These are phyloP conservation scores for Temnothorax curvispinosus DNA, from an alignment of 1,140 invertebrate genomes.

Conservation along the genomic window DNA sequence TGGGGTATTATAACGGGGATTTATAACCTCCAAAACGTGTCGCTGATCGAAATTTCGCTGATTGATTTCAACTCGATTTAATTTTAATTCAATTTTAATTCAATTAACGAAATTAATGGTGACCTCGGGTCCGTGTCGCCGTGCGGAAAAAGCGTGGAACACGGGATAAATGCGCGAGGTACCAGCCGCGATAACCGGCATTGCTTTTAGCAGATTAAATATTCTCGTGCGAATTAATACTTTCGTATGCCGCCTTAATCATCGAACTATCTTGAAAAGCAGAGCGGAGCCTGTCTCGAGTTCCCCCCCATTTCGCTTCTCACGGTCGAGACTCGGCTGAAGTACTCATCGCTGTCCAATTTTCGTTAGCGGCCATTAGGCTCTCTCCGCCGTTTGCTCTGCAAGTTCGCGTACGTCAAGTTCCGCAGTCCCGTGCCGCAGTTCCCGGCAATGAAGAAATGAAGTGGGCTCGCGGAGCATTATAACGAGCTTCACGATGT, in stretches of 20 bases:
- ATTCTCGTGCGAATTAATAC: conserved; percentile 28
- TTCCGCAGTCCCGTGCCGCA: conserved; percentile 53
- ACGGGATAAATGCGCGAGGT: neutral
- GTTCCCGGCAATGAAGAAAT: conserved; percentile 67
- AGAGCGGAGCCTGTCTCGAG: neutral
- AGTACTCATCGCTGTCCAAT: conserved; percentile 69
- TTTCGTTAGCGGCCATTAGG: conserved; percentile 71
- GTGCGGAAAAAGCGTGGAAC: neutral
- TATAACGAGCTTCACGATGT: conserved; percentile 78
- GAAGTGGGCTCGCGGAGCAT: conserved; percentile 69
- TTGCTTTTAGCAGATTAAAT: conserved; percentile 54
- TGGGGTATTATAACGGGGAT: conserved; percentile 26
- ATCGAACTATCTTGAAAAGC: conserved; percentile 63
- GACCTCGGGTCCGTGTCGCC: neutral
- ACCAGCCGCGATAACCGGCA: neutral
- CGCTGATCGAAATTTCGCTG: neutral
- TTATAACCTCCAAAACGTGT: neutral
- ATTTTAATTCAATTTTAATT: conserved; percentile 6
- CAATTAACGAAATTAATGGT: conserved; percentile 2
- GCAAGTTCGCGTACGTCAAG: conserved; percentile 67
- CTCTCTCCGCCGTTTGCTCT: conserved; percentile 59
- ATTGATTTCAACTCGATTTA: neutral
- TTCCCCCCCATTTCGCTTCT: neutral
- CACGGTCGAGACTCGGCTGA: conserved; percentile 30
- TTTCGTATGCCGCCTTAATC: conserved; percentile 60